These are phyloP conservation scores for fruit fly (Drosophila melanogaster) DNA, from an alignment of 1,140 invertebrate species.

Conservation along the genomic window DNA sequence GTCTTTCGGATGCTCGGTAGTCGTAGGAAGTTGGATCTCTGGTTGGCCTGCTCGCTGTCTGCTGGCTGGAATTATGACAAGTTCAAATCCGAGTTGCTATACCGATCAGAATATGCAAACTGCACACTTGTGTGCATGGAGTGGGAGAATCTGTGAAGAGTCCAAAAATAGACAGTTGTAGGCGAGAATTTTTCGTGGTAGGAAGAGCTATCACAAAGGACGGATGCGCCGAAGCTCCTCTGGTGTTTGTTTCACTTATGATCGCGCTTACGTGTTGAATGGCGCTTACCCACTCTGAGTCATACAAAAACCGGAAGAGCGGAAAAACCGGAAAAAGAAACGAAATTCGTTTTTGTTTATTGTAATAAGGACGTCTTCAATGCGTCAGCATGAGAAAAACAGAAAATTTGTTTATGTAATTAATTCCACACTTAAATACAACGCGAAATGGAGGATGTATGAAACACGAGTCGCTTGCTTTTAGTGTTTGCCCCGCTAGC, in stretches of 20 bases:
- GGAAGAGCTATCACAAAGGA: background rate
- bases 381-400: no score
- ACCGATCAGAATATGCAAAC: slow-evolving; percentile 53
- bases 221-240: slow-evolving; percentile 6
- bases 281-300: slow-evolving; percentile 11
- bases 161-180: slow-evolving; percentile 8
- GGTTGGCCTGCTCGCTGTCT: slow-evolving; percentile 33
- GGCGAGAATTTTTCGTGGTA: background rate
- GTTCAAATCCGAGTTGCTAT: slow-evolving; percentile 78
- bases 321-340: no score
- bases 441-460: background rate
- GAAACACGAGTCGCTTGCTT: background rate
- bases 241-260: slow-evolving; percentile 7
- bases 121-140: slow-evolving; percentile 58
- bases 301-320: slow-evolving; percentile 14
- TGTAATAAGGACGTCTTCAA: background rate
- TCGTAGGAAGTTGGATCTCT: slow-evolving; percentile 21
- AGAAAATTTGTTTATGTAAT: slow-evolving; percentile 23
- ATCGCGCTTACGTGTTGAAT: slow-evolving; percentile 28
- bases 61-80: slow-evolving; percentile 62
- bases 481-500: background rate
- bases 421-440: slow-evolving; percentile 16
- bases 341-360: slow-evolving; percentile 9
- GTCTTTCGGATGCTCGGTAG: slow-evolving; percentile 46
- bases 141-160: slow-evolving; percentile 62